Base-by-base conservation (phyloP, 2,797 vertebrate genomes). In the Danio kyathit region DNA sequence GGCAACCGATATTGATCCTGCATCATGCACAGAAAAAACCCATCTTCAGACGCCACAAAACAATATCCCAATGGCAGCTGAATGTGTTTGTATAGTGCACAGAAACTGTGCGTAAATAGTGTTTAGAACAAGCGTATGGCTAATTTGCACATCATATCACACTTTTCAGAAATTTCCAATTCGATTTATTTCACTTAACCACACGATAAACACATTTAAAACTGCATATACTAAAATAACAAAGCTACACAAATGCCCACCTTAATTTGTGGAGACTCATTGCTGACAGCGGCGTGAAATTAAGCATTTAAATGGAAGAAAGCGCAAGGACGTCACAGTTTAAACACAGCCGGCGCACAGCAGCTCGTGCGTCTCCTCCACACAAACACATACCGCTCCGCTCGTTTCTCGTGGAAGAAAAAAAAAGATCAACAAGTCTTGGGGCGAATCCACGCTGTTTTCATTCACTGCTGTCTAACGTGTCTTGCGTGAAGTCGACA, bases 351-450 rank as follows among this genome's bases (percentile, higher is more conserved):
- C 77, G 72, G 71, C 46, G 21, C 43, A 59, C 73, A 76, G 57
- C 38, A 85, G 38, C 51, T 73, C 86, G 86, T 59, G 89, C 91
- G 82, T 92, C 89, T 86, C 88, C 83, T 89, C 88, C 90, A 86
- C 87, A 91, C 91, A 92, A 91, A 86, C 80, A 66, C 86, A 84
- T 85, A 64, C 84, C 83, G 64, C 83, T 41, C 59, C 70, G 14
- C 21, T 63, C 43, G 82, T 12, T 81, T 59, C 83, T 84, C 64
- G 59, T 65, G 83, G 38, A 74, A 69, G 48, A 63, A n/a, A 69
- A 48, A 63, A n/a, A 29, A 60, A 86, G 90, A 94, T 95, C 94
- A 95, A 95, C 94, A 95, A 95, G 94, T 94, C 85, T 60, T 54
- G 82, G 71, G 59, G 85, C 74, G 80, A 85, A 87, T 82, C 74